Conservation (phyloP, 2,888 invertebrate species). For the Oxycera nigricornis region DNA sequence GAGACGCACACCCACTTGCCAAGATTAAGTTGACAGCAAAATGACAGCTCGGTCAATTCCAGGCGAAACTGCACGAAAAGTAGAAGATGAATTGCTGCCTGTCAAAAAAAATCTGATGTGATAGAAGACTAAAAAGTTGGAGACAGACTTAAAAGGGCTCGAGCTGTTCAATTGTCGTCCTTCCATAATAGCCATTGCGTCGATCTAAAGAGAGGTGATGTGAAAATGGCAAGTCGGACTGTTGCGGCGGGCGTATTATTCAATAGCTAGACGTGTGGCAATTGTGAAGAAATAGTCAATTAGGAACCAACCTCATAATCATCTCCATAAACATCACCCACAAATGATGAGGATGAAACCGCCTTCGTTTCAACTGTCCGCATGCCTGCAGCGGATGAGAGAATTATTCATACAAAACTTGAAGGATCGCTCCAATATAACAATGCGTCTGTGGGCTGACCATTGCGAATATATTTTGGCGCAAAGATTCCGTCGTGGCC, state of each 20-base stretch:
- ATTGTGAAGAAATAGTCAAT: neutral
- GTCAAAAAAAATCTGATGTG: conserved; percentile 32
- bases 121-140: neutral
- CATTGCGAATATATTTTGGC: conserved; percentile 68
- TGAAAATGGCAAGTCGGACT: conserved; percentile 21
- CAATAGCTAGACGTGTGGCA: neutral
- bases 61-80: neutral
- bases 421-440: conserved; percentile 63
- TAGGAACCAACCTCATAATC: neutral
- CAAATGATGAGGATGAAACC: conserved; percentile 26
- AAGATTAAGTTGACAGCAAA: too few species aligned
- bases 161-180: conserved; percentile 5
- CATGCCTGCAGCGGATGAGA: conserved; percentile 25
- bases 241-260: neutral
- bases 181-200: neutral
- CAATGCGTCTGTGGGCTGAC: conserved; percentile 65
- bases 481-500: conserved; percentile 68
- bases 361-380: neutral
- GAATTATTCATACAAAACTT: conserved; percentile 52
- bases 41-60: neutral
- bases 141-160: too few species aligned
- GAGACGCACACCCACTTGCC: too few species aligned
- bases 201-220: conserved; percentile 15
- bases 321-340: neutral
- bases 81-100: neutral